Conservation (phyloP, 1,140 invertebrate species). For the Frieseomelitta varia region DNA sequence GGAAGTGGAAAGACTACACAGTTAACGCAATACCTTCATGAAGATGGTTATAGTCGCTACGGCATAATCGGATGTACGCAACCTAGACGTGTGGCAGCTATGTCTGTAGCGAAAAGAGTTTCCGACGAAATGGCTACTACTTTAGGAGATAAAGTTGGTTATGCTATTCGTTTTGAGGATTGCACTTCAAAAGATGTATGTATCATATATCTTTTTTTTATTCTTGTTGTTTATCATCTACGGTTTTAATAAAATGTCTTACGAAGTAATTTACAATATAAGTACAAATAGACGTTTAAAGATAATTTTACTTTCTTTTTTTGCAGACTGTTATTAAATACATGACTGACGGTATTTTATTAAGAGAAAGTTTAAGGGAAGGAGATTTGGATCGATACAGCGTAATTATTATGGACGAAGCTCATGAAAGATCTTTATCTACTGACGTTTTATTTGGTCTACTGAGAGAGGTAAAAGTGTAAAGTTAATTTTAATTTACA, state of each 20-base stretch:
- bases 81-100: slow-evolving; percentile 93
- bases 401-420: slow-evolving; percentile 99
- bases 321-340: slow-evolving; percentile 97
- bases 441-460: slow-evolving; percentile 99
- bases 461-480: slow-evolving; percentile 89
- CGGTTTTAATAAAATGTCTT: background rate
- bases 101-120: slow-evolving; percentile 99
- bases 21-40: slow-evolving; percentile 98
- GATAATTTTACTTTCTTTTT: slow-evolving; percentile 2
- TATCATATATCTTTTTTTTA: slow-evolving; percentile 15
- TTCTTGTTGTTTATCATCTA: too few species aligned
- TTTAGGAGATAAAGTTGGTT: slow-evolving; percentile 96
- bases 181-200: slow-evolving; percentile 93
- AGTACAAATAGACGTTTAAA: background rate
- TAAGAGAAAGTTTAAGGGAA: slow-evolving; percentile 96
- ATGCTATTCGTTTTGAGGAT: slow-evolving; percentile 99
- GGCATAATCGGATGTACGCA: slow-evolving; percentile 98
- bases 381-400: slow-evolving; percentile 98
- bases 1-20: slow-evolving; percentile 99
- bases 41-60: slow-evolving; percentile 96
- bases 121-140: slow-evolving; percentile 98
- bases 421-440: slow-evolving; percentile 97
- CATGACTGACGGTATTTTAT: slow-evolving; percentile 99
- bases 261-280: background rate
- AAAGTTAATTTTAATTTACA: slow-evolving; percentile 23